phyloP scores from a whole-genome alignment of 2,113 vertebrate genomes.

The Oxygymnocypris stewartii region DNA sequence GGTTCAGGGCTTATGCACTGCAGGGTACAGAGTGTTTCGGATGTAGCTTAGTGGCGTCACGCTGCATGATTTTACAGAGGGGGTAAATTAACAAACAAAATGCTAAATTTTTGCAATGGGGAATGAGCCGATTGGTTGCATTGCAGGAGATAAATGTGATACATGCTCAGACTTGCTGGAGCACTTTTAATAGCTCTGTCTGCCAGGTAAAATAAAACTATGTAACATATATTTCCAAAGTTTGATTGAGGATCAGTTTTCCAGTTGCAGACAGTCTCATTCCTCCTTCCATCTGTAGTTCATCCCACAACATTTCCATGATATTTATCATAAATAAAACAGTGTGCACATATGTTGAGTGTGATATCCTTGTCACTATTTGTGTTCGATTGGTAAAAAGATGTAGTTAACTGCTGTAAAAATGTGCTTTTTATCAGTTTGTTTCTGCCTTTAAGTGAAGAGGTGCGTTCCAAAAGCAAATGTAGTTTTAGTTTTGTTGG shows the following conservation, averaged over 20 bases:
- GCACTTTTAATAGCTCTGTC: neutral
- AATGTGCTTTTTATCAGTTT: neutral
- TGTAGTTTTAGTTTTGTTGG: neutral
- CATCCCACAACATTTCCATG: neutral
- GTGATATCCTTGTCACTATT: slow-evolving; percentile 31
- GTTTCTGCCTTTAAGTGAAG: neutral
- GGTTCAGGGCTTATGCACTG: slow-evolving; percentile 39
- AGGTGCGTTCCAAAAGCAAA: neutral
- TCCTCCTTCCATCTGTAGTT: neutral
- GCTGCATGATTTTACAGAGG: neutral
- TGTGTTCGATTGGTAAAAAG: neutral
- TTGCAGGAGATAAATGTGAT: neutral
- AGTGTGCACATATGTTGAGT: slow-evolving; percentile 38
- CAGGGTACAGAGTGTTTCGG: slow-evolving; percentile 32
- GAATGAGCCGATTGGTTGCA: neutral
- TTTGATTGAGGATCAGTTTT: neutral
- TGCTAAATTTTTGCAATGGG: neutral
- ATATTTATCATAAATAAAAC: neutral
- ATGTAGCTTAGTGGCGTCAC: slow-evolving; percentile 21
- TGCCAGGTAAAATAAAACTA: neutral
- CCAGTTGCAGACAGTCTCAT: neutral
- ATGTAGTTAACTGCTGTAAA: neutral
- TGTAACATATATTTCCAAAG: neutral
- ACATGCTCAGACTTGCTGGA: neutral
- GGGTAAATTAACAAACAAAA: slow-evolving; percentile 9